phyloP scores from a whole-genome alignment of 1,140 invertebrate genomes.

The Sycophaga agraensis region DNA sequence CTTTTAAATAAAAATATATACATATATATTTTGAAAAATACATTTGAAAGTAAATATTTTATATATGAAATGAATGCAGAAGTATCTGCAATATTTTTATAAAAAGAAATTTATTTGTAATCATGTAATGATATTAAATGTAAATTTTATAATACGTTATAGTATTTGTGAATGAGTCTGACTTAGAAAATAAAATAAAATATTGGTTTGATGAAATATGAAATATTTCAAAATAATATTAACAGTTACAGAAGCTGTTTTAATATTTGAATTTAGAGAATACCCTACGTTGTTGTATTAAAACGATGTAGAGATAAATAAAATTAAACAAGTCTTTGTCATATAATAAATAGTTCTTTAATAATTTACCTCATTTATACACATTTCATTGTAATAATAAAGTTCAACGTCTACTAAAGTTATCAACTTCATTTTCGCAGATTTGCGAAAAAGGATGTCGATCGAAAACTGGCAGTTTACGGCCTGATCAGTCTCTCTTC shows the following conservation, averaged over 20 bases:
- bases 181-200: no score
- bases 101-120: not conserved
- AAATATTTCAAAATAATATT: not conserved
- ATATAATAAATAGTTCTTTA: slow-evolving; percentile 42
- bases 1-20: not conserved
- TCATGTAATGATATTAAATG: not conserved
- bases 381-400: slow-evolving; percentile 40
- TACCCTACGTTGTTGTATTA: no score
- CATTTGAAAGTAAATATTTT: not conserved
- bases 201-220: not conserved
- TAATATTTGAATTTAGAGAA: no score
- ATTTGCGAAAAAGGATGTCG: slow-evolving; percentile 12
- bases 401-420: slow-evolving; percentile 35
- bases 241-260: no score
- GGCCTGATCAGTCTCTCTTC: slow-evolving; percentile 34
- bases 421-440: slow-evolving; percentile 29
- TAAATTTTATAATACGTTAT: no score
- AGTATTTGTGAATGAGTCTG: no score
- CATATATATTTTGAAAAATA: not conserved
- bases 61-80: not conserved
- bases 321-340: slow-evolving; percentile 14
- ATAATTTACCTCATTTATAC: slow-evolving; percentile 40
- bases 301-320: not conserved
- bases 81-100: not conserved
- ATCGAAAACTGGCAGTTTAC: slow-evolving; percentile 38